A percentile compares a stretch with the other conserved stretches of the same genome.
Evolutionary conservation across 2,113 vertebrate species (phyloP).

Genomic region (Embiotoca jacksoni): DNA sequence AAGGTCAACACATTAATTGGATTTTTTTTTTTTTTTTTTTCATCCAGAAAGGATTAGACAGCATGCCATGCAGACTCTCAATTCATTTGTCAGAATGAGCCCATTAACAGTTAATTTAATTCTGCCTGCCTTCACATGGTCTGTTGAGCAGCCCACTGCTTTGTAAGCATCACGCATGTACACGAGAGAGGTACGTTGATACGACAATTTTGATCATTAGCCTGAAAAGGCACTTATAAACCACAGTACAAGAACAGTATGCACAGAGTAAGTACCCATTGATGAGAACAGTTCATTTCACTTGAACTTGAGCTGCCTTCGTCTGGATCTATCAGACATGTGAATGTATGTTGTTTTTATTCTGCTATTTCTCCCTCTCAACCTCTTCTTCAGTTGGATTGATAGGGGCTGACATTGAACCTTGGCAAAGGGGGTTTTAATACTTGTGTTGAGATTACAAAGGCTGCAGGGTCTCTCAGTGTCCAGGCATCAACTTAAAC

Average conservation of each 20-base stretch:
- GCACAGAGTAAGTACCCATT: neutral
- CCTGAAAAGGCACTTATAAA: neutral
- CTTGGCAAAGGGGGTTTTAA: conserved; percentile 72
- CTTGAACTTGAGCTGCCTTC: conserved; percentile 1
- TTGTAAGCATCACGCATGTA: conserved; percentile 50
- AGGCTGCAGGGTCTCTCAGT: conserved; percentile 48
- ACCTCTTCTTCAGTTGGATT: conserved; percentile 41
- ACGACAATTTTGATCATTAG: neutral
- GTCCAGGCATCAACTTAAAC: conserved; percentile 34
- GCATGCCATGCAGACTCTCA: conserved; percentile 55
- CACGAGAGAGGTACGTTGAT: conserved; percentile 16
- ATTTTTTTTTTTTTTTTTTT: conserved; percentile 66
- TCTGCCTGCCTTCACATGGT: conserved; percentile 70
- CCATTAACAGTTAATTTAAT: conserved; percentile 79
- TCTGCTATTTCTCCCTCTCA: conserved; percentile 31
- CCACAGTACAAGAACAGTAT: neutral
- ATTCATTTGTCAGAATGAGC: conserved; percentile 66
- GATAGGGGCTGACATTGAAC: conserved; percentile 75
- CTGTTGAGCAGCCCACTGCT: conserved; percentile 53
- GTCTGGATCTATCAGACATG: conserved; percentile 22
- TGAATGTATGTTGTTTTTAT: conserved; percentile 39
- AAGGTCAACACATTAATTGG: conserved; percentile 77
- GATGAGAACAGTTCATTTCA: neutral
- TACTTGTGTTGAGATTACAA: conserved; percentile 63
- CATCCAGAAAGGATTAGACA: conserved; percentile 70